Conservation (phyloP, 2,113 vertebrate genomes). For the Ciconia stormi region DNA sequence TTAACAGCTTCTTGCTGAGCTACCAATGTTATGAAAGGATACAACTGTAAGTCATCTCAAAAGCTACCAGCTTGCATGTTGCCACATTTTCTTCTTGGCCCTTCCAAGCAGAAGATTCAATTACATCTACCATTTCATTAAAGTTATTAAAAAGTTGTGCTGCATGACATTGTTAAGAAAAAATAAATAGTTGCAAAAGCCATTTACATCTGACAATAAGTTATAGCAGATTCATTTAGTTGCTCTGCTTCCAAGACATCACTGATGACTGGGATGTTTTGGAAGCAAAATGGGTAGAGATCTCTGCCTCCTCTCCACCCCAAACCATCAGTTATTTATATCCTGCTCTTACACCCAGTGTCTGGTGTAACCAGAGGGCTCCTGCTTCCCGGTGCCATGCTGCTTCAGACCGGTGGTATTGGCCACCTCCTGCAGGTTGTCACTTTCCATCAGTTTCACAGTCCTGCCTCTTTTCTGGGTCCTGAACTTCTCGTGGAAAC, state of each 20-base stretch:
- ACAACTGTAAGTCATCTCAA: not conserved
- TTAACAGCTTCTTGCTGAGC: not conserved
- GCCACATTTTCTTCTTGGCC: not conserved
- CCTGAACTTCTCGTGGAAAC: not conserved
- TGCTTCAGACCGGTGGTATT: fast-evolving
- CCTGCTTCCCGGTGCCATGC: not conserved
- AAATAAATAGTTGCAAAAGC: not conserved
- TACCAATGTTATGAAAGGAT: not conserved
- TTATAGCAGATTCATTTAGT: not conserved
- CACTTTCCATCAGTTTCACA: not conserved
- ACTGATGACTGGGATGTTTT: not conserved
- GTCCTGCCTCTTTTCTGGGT: not conserved
- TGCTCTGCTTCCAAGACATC: not conserved
- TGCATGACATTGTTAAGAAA: not conserved
- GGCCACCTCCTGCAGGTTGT: not conserved
- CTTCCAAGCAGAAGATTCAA: not conserved
- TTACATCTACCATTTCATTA: not conserved
- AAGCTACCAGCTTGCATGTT: not conserved
- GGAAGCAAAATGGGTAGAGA: not conserved
- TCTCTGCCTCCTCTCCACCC: not conserved
- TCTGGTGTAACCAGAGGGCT: not conserved
- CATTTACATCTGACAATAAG: not conserved
- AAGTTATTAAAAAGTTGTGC: not conserved
- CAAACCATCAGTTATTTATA: not conserved
- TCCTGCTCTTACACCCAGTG: not conserved